Percentiles rank a stretch among this genome's conserved stretches.
These are phyloP conservation scores for Coendou prehensilis DNA, from an alignment of 2,797 vertebrate genomes.

Conservation along the genomic window DNA sequence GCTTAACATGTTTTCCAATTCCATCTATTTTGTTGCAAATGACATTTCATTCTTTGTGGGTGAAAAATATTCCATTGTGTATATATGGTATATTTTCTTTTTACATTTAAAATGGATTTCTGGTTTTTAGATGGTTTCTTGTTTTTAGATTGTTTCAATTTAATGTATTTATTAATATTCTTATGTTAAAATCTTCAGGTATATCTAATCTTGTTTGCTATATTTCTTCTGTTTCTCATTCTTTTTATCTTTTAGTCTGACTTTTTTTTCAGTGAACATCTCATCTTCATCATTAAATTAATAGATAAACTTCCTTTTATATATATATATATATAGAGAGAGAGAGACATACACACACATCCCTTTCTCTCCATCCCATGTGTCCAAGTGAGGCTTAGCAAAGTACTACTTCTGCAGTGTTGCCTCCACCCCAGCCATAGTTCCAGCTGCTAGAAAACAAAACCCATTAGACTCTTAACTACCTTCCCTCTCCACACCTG, in stretches of 20 bases:
- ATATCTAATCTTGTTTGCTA: background rate
- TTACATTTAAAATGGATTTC: background rate
- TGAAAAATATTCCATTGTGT: background rate
- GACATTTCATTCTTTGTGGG: background rate
- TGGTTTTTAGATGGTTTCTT: background rate
- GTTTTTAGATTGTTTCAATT: background rate
- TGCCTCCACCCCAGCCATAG: background rate
- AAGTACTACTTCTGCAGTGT: background rate
- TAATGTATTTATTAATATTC: constrained; percentile 11
- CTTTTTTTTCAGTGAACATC: background rate
- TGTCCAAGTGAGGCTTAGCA: background rate
- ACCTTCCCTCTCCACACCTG: background rate
- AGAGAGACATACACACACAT: background rate
- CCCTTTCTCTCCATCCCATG: background rate
- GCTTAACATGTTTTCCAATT: background rate
- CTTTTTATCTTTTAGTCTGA: background rate
- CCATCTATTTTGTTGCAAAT: no score
- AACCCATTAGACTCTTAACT: background rate
- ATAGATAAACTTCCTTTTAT: background rate
- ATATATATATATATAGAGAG: no score
- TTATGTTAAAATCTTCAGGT: background rate
- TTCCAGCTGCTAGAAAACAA: constrained; percentile 51
- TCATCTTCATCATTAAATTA: background rate
- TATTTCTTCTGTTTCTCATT: background rate
- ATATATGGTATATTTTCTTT: background rate